Evolutionary conservation across 2,113 vertebrate species (phyloP).

Genomic region (Chloroceryle aenea): DNA sequence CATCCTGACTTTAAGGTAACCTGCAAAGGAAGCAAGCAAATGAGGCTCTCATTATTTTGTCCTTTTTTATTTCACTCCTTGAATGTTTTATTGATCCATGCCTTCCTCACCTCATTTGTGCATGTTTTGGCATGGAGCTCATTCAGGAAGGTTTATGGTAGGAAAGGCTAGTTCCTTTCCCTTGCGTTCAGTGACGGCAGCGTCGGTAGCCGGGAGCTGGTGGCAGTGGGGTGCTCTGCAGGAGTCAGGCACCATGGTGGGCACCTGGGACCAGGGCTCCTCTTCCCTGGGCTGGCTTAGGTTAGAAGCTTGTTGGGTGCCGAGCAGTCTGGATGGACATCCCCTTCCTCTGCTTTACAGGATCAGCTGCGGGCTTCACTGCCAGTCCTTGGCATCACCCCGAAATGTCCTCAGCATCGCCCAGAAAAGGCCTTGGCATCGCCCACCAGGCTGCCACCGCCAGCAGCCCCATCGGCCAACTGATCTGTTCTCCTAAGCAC

Average conservation of each 20-base stretch:
- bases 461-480: background rate
- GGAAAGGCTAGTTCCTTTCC: background rate
- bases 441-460: background rate
- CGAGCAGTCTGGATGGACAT: accelerated
- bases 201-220: accelerated
- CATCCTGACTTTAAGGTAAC: background rate
- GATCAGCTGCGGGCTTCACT: background rate
- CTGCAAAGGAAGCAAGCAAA: background rate
- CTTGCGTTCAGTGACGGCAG: background rate
- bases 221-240: accelerated
- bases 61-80: background rate
- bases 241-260: background rate
- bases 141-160: background rate
- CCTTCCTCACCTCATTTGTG: background rate
- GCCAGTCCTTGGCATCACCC: accelerated
- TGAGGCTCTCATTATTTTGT: background rate
- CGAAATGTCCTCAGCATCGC: accelerated
- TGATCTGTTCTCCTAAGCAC: background rate
- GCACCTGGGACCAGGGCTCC: background rate
- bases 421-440: background rate
- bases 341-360: too few species aligned
- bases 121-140: background rate
- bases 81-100: background rate
- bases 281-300: background rate
- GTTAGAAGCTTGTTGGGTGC: background rate